Evolutionary conservation across 2,113 vertebrate genomes (phyloP), one percentile per base, ranked within the genome.

Genomic region (Mustelus asterias): DNA sequence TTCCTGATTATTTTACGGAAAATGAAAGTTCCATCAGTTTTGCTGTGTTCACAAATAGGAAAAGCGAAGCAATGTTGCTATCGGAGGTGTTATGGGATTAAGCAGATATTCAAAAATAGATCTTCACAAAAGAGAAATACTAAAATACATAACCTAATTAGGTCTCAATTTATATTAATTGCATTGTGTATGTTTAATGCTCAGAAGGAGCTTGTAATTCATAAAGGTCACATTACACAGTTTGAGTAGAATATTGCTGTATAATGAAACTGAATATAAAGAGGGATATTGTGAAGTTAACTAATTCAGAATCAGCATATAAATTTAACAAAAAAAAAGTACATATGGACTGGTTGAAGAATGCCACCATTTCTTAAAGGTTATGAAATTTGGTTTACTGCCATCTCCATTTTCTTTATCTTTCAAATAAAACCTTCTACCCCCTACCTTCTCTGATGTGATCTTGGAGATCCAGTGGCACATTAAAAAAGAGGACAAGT

Each of bases 81-180:
- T 72, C 29, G 72, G 48, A 70, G 70, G 26, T 41, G 24, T 24
- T 54, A 18, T 76, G 94, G 69, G 67, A 72, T 72, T 72, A 48
- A 95, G 22, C 8, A 1, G 26, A 70, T 48, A 72, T 95, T 95
- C 41, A 95, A 95, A 95, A 95, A 95, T 95, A 95, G 94, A 95
- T 48, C 26, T 33, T 29, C 26, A 54, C 41, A 54, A 72, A 70
- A 72, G 41, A 95, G 41, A 54, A 72, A 33, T 95, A 95, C 44
- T 72, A 54, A 72, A 95, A 95, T 95, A 95, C 37, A 95, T 95
- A 95, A 95, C 94, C 94, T 95, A 95, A 95, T 95, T 95, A 95
- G 54, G 41, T 76, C 63, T 72, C 44, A 54, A 95, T 44, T 72
- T 16, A 72, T 54, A 95, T 54, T 95, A 95, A 95, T 95, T 95